These are phyloP conservation scores for Mus spretus DNA, from an alignment of 2,797 vertebrate species.

Conservation along the genomic window DNA sequence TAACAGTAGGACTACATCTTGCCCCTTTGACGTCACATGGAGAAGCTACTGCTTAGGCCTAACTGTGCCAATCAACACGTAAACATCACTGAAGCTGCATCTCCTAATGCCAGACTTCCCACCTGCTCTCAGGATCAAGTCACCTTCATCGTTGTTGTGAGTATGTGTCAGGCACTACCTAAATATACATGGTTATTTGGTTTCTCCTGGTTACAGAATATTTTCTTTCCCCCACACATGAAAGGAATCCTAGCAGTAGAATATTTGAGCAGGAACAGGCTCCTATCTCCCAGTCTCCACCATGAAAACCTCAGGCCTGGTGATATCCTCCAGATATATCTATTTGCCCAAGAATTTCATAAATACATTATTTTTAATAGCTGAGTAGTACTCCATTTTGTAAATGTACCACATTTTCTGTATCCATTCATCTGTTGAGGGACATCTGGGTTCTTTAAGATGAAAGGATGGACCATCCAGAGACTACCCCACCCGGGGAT, in stretches of 20 bases:
- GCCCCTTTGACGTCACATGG: background rate
- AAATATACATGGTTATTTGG: background rate
- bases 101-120: background rate
- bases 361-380: too few relatives aligned
- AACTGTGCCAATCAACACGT: background rate
- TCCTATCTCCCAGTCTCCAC: background rate
- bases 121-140: background rate
- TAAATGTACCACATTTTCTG: too few relatives aligned
- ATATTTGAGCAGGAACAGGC: background rate
- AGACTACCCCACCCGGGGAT: too few relatives aligned
- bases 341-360: too few relatives aligned
- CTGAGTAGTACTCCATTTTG: too few relatives aligned
- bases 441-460: too few relatives aligned
- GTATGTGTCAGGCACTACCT: background rate
- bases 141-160: background rate
- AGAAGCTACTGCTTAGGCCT: background rate
- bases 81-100: background rate
- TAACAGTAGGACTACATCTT: background rate
- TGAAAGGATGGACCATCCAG: too few relatives aligned
- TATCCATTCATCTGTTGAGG: too few relatives aligned
- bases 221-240: background rate
- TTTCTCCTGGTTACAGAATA: background rate
- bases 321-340: too few relatives aligned
- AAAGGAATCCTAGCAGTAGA: background rate
- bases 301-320: background rate